Evolutionary conservation across 2,113 vertebrate genomes (phyloP).

Genomic region (Caracal caracal): DNA sequence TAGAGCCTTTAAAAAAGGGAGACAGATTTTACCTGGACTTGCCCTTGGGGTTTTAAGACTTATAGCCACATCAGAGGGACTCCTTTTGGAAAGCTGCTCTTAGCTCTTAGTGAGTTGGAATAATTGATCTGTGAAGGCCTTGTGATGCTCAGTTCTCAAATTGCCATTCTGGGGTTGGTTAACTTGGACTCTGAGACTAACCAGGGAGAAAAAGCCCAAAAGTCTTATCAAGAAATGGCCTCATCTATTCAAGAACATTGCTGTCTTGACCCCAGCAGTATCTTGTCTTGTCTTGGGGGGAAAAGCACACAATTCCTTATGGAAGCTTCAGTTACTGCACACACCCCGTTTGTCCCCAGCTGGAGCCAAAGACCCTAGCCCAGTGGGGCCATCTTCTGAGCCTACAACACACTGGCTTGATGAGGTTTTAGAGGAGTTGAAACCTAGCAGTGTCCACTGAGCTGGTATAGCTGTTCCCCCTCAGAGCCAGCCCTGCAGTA

Average conservation of each 20-base stretch:
- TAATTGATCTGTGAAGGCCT: too few species aligned
- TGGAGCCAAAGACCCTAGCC: neutral
- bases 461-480: neutral
- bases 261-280: neutral
- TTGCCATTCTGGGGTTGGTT: neutral
- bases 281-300: neutral
- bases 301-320: neutral
- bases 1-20: neutral
- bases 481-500: neutral
- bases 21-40: neutral
- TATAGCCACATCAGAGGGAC: neutral
- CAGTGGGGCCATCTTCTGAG: neutral
- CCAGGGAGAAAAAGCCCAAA: neutral
- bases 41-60: neutral
- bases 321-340: neutral
- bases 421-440: neutral
- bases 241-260: neutral
- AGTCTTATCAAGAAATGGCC: neutral
- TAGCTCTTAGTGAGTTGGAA: neutral
- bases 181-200: neutral
- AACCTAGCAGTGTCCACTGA: neutral
- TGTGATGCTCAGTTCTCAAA: neutral
- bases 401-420: too few species aligned
- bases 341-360: neutral
- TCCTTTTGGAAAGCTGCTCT: neutral